Evolutionary conservation across 2,113 vertebrate genomes (phyloP).

Genomic region (Xyliphius kryptos): DNA sequence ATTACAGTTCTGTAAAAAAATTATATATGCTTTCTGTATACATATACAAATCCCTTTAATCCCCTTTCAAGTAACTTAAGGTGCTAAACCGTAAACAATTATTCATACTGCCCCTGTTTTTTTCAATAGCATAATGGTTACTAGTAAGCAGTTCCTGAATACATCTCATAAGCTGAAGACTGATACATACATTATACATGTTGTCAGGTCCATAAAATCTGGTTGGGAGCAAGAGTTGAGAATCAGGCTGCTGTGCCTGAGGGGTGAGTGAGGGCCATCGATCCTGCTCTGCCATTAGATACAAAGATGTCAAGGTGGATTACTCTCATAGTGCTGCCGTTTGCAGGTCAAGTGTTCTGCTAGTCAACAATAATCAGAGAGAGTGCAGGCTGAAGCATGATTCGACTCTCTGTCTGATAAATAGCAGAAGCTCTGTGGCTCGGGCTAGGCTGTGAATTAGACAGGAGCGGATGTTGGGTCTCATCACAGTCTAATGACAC

Average conservation of each 20-base stretch:
- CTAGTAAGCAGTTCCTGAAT: too few relatives aligned
- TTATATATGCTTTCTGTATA: too few relatives aligned
- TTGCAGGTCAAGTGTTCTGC: constrained; percentile 52
- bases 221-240: too few relatives aligned
- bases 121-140: too few relatives aligned
- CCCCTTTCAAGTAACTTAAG: too few relatives aligned
- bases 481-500: constrained; percentile 41
- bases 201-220: too few relatives aligned
- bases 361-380: constrained; percentile 55
- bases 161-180: too few relatives aligned
- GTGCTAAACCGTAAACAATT: too few relatives aligned
- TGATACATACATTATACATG: too few relatives aligned
- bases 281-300: constrained; percentile 51
- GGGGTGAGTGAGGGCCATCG: constrained; percentile 47
- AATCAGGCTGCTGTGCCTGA: constrained; percentile 40
- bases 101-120: too few relatives aligned
- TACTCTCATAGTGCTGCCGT: constrained; percentile 51
- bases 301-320: constrained; percentile 54
- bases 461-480: constrained; percentile 27
- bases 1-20: too few relatives aligned
- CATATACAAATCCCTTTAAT: too few relatives aligned
- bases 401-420: constrained; percentile 44
- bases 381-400: constrained; percentile 42
- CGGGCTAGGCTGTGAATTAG: constrained; percentile 36
- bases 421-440: constrained; percentile 31